A percentile compares a stretch with the other conserved stretches of the same genome.
Evolutionary conservation across 2,888 invertebrate genomes (phyloP).

Genomic region (Micropterix aruncella): DNA sequence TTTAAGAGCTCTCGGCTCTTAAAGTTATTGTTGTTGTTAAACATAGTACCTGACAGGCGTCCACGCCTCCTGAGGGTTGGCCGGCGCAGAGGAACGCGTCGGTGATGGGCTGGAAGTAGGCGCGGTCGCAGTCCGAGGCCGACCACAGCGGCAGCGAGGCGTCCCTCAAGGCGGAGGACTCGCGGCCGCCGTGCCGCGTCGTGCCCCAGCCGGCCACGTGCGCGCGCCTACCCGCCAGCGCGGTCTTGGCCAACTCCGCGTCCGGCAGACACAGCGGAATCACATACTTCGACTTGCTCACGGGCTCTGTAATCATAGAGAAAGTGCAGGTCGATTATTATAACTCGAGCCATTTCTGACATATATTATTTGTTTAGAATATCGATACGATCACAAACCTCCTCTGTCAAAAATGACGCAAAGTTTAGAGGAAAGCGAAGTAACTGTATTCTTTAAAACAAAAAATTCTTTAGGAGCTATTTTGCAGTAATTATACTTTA

Average conservation of each 20-base stretch:
- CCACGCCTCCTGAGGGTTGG: slow-evolving; percentile 76
- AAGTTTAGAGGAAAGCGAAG: no score
- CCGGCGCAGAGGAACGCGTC: slow-evolving; percentile 85
- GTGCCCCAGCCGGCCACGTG: slow-evolving; percentile 92
- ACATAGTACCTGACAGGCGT: slow-evolving; percentile 93
- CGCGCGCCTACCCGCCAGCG: slow-evolving; percentile 59
- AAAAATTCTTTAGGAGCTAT: no score
- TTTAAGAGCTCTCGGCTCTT: no score
- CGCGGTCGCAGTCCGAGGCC: slow-evolving; percentile 78
- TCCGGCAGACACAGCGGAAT: slow-evolving; percentile 77
- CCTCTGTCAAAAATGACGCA: no score
- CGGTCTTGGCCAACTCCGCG: slow-evolving; percentile 33
- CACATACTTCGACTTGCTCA: slow-evolving; percentile 70
- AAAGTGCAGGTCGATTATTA: no score
- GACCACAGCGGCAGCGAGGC: slow-evolving; percentile 79
- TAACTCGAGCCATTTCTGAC: no score
- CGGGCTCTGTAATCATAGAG: slow-evolving; percentile 47
- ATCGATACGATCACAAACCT: no score
- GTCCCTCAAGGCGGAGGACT: slow-evolving; percentile 74
- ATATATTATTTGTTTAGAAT: no score
- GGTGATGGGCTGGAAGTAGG: slow-evolving; percentile 87
- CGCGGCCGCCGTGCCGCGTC: slow-evolving; percentile 78
- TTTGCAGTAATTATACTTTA: no score
- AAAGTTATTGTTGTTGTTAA: no score
- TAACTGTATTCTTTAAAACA: no score